Evolutionary conservation across 2,113 vertebrate genomes (phyloP).

Genomic region (Glaucomys volans): DNA sequence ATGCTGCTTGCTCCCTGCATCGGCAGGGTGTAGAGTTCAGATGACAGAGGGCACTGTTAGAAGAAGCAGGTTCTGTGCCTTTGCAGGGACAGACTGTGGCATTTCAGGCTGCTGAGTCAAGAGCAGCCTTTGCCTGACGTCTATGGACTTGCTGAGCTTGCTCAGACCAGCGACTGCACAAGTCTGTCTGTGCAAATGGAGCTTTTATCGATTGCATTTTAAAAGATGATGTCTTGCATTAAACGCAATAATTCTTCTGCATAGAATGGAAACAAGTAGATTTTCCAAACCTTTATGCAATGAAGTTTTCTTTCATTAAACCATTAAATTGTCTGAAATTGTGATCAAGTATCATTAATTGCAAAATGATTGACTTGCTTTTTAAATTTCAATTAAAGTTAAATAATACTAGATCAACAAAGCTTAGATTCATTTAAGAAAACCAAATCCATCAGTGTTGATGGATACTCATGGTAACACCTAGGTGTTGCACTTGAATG

Average conservation of each 20-base stretch:
- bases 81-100: neutral
- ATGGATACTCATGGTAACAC: neutral
- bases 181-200: constrained; percentile 17
- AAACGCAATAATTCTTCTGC: neutral
- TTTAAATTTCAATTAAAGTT: constrained; percentile 63
- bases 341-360: constrained; percentile 36
- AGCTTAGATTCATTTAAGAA: neutral
- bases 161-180: neutral
- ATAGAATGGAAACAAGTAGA: constrained; percentile 69
- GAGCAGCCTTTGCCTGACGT: neutral
- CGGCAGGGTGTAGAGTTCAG: neutral
- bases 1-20: neutral
- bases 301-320: constrained; percentile 65
- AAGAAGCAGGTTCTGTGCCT: neutral
- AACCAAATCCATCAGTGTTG: neutral
- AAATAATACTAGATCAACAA: constrained; percentile 27
- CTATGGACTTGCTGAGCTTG: neutral
- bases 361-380: constrained; percentile 50
- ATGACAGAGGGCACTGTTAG: neutral
- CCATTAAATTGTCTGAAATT: constrained; percentile 59
- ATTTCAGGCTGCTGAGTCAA: neutral
- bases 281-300: neutral
- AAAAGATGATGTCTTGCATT: neutral
- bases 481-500: accelerated
- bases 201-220: neutral